A percentile compares a stretch with the other conserved stretches of the same genome.
These are phyloP conservation scores for Macrobrachium nipponense DNA, from an alignment of 1,140 invertebrate species.

Conservation along the genomic window DNA sequence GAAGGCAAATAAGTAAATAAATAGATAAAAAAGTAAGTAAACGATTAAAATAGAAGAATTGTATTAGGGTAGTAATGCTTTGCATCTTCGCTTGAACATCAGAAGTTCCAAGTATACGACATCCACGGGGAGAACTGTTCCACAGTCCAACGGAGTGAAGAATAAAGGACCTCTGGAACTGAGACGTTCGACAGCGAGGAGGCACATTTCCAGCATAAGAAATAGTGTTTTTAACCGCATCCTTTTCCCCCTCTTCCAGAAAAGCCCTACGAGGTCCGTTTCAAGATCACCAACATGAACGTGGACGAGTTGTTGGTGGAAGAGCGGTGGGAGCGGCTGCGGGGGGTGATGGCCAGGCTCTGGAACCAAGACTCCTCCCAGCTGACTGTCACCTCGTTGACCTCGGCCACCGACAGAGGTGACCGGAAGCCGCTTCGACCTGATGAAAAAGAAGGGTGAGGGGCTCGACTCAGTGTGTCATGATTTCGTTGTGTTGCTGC, in stretches of 20 bases:
- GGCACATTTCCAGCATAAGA: neutral
- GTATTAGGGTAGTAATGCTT: too few relatives aligned
- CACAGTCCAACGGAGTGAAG: too few relatives aligned
- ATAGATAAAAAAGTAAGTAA: too few relatives aligned
- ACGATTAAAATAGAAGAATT: too few relatives aligned
- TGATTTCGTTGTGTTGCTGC: neutral
- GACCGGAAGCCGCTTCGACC: slow-evolving; percentile 84
- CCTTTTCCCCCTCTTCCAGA: slow-evolving; percentile 65
- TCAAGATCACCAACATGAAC: slow-evolving; percentile 91
- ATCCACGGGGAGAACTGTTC: too few relatives aligned
- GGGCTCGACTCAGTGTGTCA: slow-evolving; percentile 5
- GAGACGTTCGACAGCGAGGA: too few relatives aligned
- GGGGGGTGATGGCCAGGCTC: slow-evolving; percentile 66
- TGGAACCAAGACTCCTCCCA: slow-evolving; percentile 74
- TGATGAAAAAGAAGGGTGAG: slow-evolving; percentile 86
- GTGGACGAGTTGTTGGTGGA: slow-evolving; percentile 83
- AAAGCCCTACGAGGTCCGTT: slow-evolving; percentile 81
- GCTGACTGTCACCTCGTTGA: slow-evolving; percentile 84
- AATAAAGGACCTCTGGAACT: too few relatives aligned
- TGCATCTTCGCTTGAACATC: too few relatives aligned
- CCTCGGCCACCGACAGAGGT: slow-evolving; percentile 77
- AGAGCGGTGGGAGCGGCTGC: slow-evolving; percentile 34
- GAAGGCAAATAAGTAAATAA: too few relatives aligned
- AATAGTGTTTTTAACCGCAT: neutral
- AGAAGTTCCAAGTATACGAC: too few relatives aligned